phyloP scores from a whole-genome alignment of 2,797 vertebrate genomes.

The Spondyliosoma cantharus region DNA sequence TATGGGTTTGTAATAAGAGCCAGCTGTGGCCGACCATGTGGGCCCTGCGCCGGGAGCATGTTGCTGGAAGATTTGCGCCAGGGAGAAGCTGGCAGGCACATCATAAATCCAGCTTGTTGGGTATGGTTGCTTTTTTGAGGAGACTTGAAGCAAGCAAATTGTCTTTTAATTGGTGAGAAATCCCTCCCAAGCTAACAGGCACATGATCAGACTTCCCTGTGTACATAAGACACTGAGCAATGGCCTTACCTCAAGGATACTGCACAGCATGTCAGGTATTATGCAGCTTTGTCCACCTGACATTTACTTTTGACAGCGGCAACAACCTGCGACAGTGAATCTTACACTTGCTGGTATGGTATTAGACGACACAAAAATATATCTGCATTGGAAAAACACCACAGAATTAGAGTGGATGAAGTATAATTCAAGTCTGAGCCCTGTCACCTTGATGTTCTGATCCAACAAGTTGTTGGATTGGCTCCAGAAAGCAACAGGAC shows the following conservation, averaged over 20 bases:
- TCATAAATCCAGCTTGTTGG: conserved; percentile 82
- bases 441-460: conserved; percentile 18
- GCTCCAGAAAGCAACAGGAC: conserved; percentile 49
- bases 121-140: conserved; percentile 61
- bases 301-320: conserved; percentile 16
- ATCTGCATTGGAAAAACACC: conserved; percentile 1
- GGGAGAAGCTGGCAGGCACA: conserved; percentile 77
- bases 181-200: conserved; percentile 27
- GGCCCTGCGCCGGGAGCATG: conserved; percentile 65
- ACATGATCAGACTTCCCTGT: conserved; percentile 39
- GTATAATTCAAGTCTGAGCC: conserved; percentile 1
- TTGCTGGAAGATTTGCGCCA: conserved; percentile 76
- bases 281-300: conserved; percentile 12
- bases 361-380: conserved; percentile 17
- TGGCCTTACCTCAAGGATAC: conserved; percentile 3
- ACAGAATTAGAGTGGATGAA: neutral
- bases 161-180: conserved; percentile 74
- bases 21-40: conserved; percentile 91
- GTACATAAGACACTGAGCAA: conserved; percentile 2
- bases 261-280: conserved; percentile 5
- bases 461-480: conserved; percentile 23
- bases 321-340: conserved; percentile 9
- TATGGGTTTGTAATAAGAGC: conserved; percentile 91
- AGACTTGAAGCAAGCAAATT: conserved; percentile 70
- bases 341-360: neutral